Evolutionary conservation across 2,888 invertebrate species (phyloP), one percentile per base, ranked within the genome.

Genomic region (Petrolisthes cinctipes): DNA sequence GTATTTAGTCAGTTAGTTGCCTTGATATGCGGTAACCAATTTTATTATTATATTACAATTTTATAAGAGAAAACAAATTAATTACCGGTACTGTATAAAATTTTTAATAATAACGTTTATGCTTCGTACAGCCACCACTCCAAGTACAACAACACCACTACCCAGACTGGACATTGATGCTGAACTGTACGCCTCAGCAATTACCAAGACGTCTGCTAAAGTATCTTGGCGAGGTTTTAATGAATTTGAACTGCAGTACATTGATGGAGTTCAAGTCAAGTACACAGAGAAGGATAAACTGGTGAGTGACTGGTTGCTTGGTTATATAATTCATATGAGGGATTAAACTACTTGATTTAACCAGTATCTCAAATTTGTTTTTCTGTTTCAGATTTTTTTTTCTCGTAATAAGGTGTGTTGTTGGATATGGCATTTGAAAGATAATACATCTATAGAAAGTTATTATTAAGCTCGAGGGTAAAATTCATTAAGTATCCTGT

Each of bases 241-340:
- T 0, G 96, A 96, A 88, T 95, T 96, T 76, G 97, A 97, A 92
- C 93, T 97, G 91, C 95, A 95, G 91, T 96, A 96, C 92, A 96
- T 97, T 86, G 97, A 98, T 92, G 97, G 97, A 0, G 95, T 97
- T 76, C 97, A 97, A 93, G 93, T 98, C 91, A 95, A 97, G 91
- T 97, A 96, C 92, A 96, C 96, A 92, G 96, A 96, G 92, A 94
- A 95, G 9, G 96, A 96, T 51, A 90, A 89, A 71, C 56, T 81
- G 85, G 90, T 90, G 71, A 20, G 89, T 14, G 17, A 53, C 9
- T 14, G 61, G 14, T 9, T 9, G 14, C 14, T 37, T 37, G 37
- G 1, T 37, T 37, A 37, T 37, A 37, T 37, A 37, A 37, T 61
- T 11, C 71, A 11, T n/a, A 71, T 0, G 6, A 71, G 20, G 71